Percentiles rank a stretch among this genome's conserved stretches.
These are phyloP conservation scores for Mustelus asterias DNA, from an alignment of 2,113 vertebrate species.

Conservation along the genomic window DNA sequence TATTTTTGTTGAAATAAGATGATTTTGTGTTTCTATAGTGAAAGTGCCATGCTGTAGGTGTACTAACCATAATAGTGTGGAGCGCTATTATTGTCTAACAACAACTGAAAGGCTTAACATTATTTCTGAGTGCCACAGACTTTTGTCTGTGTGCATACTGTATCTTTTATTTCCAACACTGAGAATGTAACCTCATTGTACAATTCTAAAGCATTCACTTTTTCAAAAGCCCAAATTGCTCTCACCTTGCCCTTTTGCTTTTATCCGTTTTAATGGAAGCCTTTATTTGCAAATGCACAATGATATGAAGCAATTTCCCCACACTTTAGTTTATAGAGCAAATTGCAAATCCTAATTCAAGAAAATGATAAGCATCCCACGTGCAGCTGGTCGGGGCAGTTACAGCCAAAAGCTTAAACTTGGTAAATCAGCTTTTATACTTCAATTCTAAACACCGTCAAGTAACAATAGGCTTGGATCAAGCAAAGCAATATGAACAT, in stretches of 20 bases:
- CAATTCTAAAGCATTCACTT: background rate
- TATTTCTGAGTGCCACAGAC: background rate
- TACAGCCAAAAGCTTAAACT: background rate
- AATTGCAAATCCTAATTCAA: background rate
- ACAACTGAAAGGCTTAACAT: background rate
- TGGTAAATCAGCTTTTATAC: background rate
- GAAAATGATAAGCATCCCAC: background rate
- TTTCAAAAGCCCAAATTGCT: background rate
- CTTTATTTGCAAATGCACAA: background rate
- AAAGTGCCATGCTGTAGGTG: background rate
- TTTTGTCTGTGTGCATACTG: background rate
- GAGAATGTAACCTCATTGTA: background rate
- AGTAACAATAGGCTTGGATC: background rate
- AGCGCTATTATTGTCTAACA: background rate
- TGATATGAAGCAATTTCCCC: background rate
- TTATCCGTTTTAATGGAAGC: background rate
- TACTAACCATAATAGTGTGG: background rate
- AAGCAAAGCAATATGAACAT: background rate
- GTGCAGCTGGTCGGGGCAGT: background rate
- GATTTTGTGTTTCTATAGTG: background rate
- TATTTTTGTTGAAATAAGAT: background rate
- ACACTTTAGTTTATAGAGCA: background rate
- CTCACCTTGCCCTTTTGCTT: background rate
- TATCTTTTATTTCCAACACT: background rate
- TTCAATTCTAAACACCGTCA: background rate